Percentiles rank a stretch among this genome's conserved stretches.
Evolutionary conservation across 2,797 vertebrate species (phyloP).

Genomic region (Pangasius krempfi): DNA sequence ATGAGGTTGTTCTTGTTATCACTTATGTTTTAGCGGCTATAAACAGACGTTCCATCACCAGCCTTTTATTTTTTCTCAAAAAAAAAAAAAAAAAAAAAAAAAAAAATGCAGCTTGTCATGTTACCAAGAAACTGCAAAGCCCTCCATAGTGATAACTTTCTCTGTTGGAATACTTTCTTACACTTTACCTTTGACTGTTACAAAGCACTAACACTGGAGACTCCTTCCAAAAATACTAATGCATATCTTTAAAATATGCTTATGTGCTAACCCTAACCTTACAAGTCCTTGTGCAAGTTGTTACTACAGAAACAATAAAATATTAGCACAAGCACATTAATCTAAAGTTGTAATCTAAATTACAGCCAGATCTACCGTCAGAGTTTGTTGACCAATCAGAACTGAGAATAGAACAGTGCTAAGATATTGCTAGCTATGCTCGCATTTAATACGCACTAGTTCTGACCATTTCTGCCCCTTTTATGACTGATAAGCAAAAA

Average conservation of each 20-base stretch:
- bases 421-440: neutral
- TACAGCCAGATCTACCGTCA: neutral
- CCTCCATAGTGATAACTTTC: neutral
- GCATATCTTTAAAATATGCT: neutral
- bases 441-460: neutral
- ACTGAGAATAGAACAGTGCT: neutral
- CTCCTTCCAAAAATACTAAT: neutral
- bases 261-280: neutral
- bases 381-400: neutral
- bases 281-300: neutral
- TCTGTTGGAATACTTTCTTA: neutral
- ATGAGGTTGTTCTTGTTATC: neutral
- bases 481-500: neutral
- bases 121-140: neutral
- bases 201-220: neutral
- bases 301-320: neutral
- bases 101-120: neutral
- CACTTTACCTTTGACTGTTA: neutral
- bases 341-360: neutral
- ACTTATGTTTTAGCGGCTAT: neutral
- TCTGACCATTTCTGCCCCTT: neutral
- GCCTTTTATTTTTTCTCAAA: neutral
- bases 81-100: neutral
- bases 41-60: neutral
- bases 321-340: neutral